Evolutionary conservation across 1,140 invertebrate species (phyloP).

Genomic region (Bombyx mori): DNA sequence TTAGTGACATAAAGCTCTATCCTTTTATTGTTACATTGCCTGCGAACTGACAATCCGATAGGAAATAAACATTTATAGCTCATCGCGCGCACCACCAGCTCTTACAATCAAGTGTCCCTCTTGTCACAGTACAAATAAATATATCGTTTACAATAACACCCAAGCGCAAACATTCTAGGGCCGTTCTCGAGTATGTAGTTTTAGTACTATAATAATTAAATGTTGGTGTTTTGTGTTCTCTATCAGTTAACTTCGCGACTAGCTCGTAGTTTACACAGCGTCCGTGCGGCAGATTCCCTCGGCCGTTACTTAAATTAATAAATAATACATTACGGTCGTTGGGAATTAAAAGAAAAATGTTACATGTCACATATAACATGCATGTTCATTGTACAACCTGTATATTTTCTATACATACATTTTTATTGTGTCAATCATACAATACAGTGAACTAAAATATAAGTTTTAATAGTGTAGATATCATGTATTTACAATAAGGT

Average conservation of each 20-base stretch:
- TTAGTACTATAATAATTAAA: constrained; percentile 42
- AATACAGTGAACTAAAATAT: constrained; percentile 10
- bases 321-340: constrained; percentile 4
- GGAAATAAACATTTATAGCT: constrained; percentile 67
- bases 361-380: constrained; percentile 1
- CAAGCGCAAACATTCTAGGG: constrained; percentile 62
- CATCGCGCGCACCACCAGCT: constrained; percentile 28
- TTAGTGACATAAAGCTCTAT: constrained; percentile 71
- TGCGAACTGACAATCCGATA: constrained; percentile 70
- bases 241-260: constrained; percentile 30
- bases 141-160: constrained; percentile 59
- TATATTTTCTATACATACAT: constrained; percentile 6
- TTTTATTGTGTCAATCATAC: not conserved
- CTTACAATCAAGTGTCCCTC: constrained; percentile 35
- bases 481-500: constrained; percentile 12
- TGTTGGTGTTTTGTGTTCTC: constrained; percentile 36
- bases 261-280: constrained; percentile 22
- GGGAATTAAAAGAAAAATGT: constrained; percentile 2
- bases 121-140: constrained; percentile 66
- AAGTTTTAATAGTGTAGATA: constrained; percentile 14
- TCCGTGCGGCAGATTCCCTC: constrained; percentile 41
- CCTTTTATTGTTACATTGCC: constrained; percentile 71
- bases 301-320: constrained; percentile 11
- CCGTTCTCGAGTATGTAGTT: constrained; percentile 44
- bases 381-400: constrained; percentile 2